Evolutionary conservation across 2,113 vertebrate genomes (phyloP), one percentile per base, ranked within the genome.

Genomic region (Carassius carassius): DNA sequence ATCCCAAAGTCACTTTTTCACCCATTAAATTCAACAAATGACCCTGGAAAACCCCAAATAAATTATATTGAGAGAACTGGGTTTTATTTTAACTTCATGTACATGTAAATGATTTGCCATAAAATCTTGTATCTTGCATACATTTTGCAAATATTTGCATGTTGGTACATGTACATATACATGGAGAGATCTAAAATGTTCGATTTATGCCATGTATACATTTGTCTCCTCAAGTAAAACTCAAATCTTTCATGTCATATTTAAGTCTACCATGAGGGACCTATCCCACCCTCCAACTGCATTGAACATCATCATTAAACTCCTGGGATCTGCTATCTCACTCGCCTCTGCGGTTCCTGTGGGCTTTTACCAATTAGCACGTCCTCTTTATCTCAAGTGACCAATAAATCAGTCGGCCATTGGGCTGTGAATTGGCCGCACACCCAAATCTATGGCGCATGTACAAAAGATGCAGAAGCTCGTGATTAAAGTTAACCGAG

Each of bases 361-460:
- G 83, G 78, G 84, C 83, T 73, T 44, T 58, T 85, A 86, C 86
- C 87, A 89, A 90, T 89, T 88, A 88, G 86, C 56, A 37, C 65
- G 78, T 67, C 54, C 90, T 84, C 84, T 89, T 89, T 88, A 88
- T 89, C 87, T 89, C 73, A 86, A 88, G 87, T 89, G 87, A 89
- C 84, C 69, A 84, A 89, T 89, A 87, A 79, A 89, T 87, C 84
- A 88, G 79, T 84, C 35, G 76, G 60, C 69, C 51, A 6, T 25
- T 69, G 47, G 37, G 75, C 88, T 86, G 56, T 72, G 81, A 83
- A 84, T 67, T 72, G 73, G 25, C 75, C 11, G 6, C 54, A 14
- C 73, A 79, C 74, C 69, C 65, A 63, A 81, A 72, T 67, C 62
- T 82, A 86, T 82, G 78, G 80, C 54, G 60, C 67, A 78, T 37